phyloP scores from a whole-genome alignment of 2,888 invertebrate genomes.

The Calephelis perditalis region DNA sequence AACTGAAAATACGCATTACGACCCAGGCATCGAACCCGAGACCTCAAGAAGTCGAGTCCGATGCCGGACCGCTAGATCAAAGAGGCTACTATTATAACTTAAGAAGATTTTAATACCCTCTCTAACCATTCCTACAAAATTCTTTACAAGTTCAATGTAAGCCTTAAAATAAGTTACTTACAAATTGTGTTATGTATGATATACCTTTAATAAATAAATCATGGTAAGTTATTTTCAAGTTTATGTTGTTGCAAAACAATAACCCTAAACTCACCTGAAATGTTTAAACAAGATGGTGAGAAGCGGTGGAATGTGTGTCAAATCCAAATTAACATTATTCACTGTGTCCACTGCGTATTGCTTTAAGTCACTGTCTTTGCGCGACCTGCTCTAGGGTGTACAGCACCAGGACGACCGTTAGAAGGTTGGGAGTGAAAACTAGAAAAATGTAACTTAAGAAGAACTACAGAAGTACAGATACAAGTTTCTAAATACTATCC shows the following conservation, averaged over 20 bases:
- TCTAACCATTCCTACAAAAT: too few relatives aligned
- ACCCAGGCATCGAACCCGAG: too few relatives aligned
- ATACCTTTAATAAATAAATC: too few relatives aligned
- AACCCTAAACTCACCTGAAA: conserved; percentile 37
- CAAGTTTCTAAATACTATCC: not conserved
- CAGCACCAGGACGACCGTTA: conserved; percentile 29
- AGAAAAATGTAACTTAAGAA: conserved; percentile 29
- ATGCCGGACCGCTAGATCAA: too few relatives aligned
- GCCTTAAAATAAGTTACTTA: too few relatives aligned
- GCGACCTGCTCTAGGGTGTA: conserved; percentile 19
- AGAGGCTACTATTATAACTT: too few relatives aligned
- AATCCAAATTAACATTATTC: conserved; percentile 47
- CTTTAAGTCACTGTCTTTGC: conserved; percentile 29
- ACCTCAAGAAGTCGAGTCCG: too few relatives aligned
- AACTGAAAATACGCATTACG: too few relatives aligned
- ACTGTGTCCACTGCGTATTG: conserved; percentile 39
- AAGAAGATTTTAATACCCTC: too few relatives aligned
- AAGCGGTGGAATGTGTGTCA: conserved; percentile 38
- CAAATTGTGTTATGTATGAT: too few relatives aligned
- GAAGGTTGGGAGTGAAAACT: conserved; percentile 32
- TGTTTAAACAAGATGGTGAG: conserved; percentile 31
- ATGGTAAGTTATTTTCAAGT: conserved; percentile 1
- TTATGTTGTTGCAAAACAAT: not conserved
- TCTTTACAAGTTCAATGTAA: too few relatives aligned
- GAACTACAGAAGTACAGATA: conserved; percentile 1